Evolutionary conservation across 1,140 invertebrate species (phyloP).

Genomic region (Platyscapa corneri): DNA sequence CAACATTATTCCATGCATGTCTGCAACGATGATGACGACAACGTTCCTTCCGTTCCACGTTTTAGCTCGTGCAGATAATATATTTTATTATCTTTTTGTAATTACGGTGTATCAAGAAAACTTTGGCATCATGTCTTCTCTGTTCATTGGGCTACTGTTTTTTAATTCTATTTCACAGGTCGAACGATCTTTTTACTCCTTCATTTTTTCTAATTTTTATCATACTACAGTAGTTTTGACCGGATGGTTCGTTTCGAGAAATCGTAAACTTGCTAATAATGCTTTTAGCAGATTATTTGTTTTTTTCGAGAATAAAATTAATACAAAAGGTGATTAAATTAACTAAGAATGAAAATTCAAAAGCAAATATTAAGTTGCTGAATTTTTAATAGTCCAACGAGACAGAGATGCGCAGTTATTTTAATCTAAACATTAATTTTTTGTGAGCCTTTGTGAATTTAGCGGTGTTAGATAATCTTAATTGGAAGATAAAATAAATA

Average conservation of each 20-base stretch:
- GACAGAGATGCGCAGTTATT: background rate
- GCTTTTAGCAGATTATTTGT: background rate
- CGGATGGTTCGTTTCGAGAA: background rate
- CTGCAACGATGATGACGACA: constrained; percentile 24
- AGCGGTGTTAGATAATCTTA: background rate
- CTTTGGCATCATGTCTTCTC: background rate
- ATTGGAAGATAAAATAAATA: background rate
- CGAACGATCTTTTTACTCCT: constrained; percentile 16
- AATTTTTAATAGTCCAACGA: background rate
- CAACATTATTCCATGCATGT: constrained; percentile 33
- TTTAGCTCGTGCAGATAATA: background rate
- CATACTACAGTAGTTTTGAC: background rate
- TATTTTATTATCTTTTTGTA: constrained; percentile 3
- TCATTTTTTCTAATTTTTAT: background rate
- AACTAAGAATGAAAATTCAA: constrained; percentile 9
- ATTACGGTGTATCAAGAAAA: background rate
- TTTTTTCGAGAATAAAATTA: background rate
- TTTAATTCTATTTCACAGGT: background rate
- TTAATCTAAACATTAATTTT: background rate
- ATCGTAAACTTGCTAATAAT: background rate
- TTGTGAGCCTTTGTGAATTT: background rate
- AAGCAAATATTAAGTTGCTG: background rate
- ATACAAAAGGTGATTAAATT: background rate
- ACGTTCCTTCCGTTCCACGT: constrained; percentile 26
- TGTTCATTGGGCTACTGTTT: background rate